phyloP scores from a whole-genome alignment of 2,888 invertebrate genomes.

The Drosophila longiperda region DNA sequence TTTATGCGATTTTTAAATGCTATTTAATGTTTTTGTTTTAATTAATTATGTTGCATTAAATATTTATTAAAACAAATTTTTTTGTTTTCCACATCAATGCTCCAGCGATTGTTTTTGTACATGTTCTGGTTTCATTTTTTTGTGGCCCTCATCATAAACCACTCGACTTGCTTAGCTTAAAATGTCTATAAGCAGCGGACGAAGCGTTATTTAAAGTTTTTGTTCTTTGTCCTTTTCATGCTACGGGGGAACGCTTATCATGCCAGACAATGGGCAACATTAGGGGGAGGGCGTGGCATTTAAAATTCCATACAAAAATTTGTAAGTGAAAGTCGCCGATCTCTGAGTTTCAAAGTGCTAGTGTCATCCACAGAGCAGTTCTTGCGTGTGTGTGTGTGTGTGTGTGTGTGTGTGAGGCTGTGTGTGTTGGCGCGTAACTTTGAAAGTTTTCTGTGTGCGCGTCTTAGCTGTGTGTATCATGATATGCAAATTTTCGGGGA shows the following conservation, averaged over 20 bases:
- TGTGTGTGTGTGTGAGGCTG: slow-evolving; percentile 6
- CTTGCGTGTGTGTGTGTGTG: slow-evolving; percentile 7
- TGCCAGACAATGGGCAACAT: slow-evolving; percentile 21
- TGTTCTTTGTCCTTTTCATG: slow-evolving; percentile 11
- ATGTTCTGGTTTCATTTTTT: slow-evolving; percentile 5
- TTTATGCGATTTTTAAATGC: slow-evolving; percentile 59
- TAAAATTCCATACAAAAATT: slow-evolving; percentile 48
- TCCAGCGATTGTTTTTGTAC: not conserved
- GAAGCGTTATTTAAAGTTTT: slow-evolving; percentile 41
- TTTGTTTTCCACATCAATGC: slow-evolving; percentile 27
- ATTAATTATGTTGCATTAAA: slow-evolving; percentile 63
- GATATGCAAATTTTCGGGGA: slow-evolving; percentile 72
- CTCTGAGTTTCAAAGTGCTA: slow-evolving; percentile 45
- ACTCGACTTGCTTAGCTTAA: slow-evolving; percentile 10
- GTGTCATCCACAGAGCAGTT: slow-evolving; percentile 43
- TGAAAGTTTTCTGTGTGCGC: slow-evolving; percentile 25
- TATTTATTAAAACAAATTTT: slow-evolving; percentile 68
- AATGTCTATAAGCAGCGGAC: slow-evolving; percentile 9
- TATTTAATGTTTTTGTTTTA: slow-evolving; percentile 63
- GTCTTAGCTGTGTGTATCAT: slow-evolving; percentile 71
- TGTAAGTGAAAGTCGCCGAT: slow-evolving; percentile 67
- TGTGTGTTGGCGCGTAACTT: slow-evolving; percentile 10
- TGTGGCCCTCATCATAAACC: not conserved
- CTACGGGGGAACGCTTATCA: slow-evolving; percentile 28
- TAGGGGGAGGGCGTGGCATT: slow-evolving; percentile 29